Evolutionary conservation across 2,113 vertebrate genomes (phyloP).

Genomic region (Phocoena sinus): DNA sequence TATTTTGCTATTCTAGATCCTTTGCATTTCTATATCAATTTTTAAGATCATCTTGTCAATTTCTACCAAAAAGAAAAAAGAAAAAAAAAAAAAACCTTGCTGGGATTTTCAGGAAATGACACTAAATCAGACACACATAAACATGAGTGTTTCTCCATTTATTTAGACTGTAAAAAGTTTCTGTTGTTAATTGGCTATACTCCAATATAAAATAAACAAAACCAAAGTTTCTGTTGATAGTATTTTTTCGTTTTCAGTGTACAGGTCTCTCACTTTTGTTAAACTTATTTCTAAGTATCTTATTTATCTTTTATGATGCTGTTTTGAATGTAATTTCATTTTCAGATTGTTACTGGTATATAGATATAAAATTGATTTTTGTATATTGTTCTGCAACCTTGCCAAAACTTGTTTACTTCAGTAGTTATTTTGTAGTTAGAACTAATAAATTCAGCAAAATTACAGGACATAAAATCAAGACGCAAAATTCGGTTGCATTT

Average conservation of each 20-base stretch:
- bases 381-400: neutral
- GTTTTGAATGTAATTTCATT: neutral
- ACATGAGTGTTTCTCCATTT: neutral
- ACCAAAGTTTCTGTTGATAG: neutral
- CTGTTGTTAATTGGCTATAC: neutral
- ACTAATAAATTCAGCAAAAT: neutral
- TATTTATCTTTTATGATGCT: neutral
- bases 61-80: neutral
- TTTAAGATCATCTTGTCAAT: neutral
- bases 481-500: neutral
- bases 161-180: neutral
- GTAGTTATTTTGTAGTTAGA: neutral
- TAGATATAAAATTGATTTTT: neutral
- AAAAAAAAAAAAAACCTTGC: neutral
- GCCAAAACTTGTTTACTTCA: neutral
- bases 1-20: neutral
- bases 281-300: neutral
- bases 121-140: neutral
- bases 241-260: neutral
- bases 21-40: neutral
- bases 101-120: neutral
- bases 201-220: too few species aligned
- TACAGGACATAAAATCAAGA: neutral
- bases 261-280: neutral
- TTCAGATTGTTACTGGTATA: neutral